phyloP scores from a whole-genome alignment of 2,113 vertebrate genomes.

The Thryonomys swinderianus region DNA sequence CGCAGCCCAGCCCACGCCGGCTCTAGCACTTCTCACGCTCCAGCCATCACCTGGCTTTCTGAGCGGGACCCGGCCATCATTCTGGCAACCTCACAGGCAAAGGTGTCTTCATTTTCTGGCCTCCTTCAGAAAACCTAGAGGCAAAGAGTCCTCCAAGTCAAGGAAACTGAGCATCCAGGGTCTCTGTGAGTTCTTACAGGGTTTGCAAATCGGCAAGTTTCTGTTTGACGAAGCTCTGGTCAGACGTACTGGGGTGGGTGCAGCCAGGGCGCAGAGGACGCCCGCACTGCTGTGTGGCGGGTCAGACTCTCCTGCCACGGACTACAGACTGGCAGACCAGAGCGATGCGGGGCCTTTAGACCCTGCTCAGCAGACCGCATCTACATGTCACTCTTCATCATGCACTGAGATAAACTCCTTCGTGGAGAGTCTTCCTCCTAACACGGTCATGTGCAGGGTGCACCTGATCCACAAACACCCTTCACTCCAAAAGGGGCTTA shows the following conservation, averaged over 20 bases:
- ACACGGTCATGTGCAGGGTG: accelerated
- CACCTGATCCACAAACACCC: background rate
- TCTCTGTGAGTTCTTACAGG: background rate
- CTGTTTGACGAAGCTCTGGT: background rate
- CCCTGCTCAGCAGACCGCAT: background rate
- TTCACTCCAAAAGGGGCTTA: constrained; percentile 16
- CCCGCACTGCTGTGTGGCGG: no score
- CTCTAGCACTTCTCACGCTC: accelerated
- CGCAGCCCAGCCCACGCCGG: no score
- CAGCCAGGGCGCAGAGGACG: no score
- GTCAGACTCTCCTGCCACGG: accelerated
- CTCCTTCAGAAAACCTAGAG: background rate
- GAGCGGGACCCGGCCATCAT: background rate
- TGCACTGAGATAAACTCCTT: background rate
- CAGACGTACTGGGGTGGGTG: background rate
- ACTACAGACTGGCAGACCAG: accelerated
- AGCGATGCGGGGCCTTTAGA: background rate
- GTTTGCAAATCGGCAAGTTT: no score
- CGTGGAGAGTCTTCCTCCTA: background rate
- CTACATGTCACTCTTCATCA: background rate
- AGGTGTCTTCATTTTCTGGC: background rate
- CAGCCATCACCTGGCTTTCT: background rate
- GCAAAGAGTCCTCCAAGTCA: background rate
- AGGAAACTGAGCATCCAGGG: background rate
- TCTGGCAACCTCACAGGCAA: no score